Percentiles rank a stretch among this genome's conserved stretches.
phyloP scores from a whole-genome alignment of 1,140 invertebrate species.

The Phymorhynchus buccinoides region DNA sequence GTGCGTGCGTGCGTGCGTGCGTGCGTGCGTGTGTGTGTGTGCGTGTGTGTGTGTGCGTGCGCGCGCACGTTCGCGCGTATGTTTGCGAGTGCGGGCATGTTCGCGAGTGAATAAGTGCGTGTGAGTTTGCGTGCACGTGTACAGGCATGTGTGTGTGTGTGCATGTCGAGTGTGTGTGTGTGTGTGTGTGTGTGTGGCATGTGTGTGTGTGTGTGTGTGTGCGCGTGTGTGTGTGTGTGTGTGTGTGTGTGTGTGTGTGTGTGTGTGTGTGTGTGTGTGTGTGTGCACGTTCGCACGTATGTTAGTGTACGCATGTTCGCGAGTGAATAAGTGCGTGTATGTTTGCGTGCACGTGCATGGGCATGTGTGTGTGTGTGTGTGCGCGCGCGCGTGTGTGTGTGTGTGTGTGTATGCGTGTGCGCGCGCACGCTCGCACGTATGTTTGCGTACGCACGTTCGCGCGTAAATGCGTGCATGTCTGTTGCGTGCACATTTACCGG shows the following conservation, averaged over 20 bases:
- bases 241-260: neutral
- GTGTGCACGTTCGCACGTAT: neutral
- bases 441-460: neutral
- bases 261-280: neutral
- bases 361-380: neutral
- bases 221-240: neutral
- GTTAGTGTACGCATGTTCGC: neutral
- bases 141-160: too few species aligned
- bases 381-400: neutral
- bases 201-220: neutral
- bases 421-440: neutral
- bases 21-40: too few species aligned
- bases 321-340: neutral
- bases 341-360: neutral
- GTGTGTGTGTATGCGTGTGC: neutral
- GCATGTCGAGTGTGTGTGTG: too few species aligned
- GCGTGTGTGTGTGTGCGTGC: too few species aligned
- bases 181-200: too few species aligned
- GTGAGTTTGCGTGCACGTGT: too few species aligned
- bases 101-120: too few species aligned
- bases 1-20: too few species aligned
- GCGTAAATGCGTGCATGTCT: neutral
- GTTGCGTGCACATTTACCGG: neutral
- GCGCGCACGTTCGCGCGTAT: too few species aligned
- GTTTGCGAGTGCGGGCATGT: too few species aligned